phyloP scores from a whole-genome alignment of 2,888 invertebrate species.

The Orthonychiurus folsomi region DNA sequence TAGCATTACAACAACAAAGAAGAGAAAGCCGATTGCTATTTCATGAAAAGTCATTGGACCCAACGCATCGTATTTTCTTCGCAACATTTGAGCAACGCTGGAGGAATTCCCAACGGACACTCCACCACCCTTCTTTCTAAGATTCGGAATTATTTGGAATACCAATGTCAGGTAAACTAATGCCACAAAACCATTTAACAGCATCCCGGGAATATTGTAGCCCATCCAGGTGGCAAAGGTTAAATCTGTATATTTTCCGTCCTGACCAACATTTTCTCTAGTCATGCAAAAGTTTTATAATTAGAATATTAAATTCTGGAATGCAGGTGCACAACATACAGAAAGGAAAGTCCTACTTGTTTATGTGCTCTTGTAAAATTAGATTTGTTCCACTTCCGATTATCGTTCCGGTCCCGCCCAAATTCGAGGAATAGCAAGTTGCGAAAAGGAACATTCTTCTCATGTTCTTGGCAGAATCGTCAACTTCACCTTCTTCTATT shows the following conservation, averaged over 20 bases:
- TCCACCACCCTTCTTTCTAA: constrained; percentile 10
- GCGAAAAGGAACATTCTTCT: constrained; percentile 23
- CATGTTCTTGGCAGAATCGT: constrained; percentile 4
- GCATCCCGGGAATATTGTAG: constrained; percentile 28
- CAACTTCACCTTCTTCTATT: not conserved
- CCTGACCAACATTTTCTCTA: constrained; percentile 28
- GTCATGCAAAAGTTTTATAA: no score
- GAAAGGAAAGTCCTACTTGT: no score
- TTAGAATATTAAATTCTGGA: not conserved
- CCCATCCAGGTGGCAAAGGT: constrained; percentile 37
- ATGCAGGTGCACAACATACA: not conserved
- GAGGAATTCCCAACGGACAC: not conserved
- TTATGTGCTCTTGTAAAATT: constrained; percentile 6
- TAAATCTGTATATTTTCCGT: constrained; percentile 36
- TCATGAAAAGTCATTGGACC: constrained; percentile 74
- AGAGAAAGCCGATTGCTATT: constrained; percentile 58
- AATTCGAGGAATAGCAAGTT: constrained; percentile 68
- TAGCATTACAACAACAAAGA: constrained; percentile 66
- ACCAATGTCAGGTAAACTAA: constrained; percentile 22
- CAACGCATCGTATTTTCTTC: constrained; percentile 63
- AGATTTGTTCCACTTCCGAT: constrained; percentile 5
- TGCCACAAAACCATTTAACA: constrained; percentile 13
- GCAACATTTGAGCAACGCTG: constrained; percentile 54
- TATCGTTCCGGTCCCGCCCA: constrained; percentile 49
- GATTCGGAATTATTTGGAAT: constrained; percentile 20